These are phyloP conservation scores for Philypnodon macrostomus DNA, from an alignment of 2,797 vertebrate species.

Conservation along the genomic window DNA sequence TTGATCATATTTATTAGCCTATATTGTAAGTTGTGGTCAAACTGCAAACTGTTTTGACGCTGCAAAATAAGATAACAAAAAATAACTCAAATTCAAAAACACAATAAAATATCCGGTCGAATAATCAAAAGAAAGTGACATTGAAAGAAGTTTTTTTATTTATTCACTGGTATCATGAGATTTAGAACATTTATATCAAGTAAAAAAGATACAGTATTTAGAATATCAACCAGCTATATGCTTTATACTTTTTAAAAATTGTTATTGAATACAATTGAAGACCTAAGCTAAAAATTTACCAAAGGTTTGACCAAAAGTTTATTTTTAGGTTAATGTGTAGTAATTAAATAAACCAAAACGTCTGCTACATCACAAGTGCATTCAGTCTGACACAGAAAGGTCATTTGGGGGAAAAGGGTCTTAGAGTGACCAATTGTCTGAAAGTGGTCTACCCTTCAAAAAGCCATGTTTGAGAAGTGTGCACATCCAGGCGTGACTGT, in stretches of 20 bases:
- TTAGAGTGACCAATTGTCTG: constrained; percentile 1
- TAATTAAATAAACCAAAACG: constrained; percentile 28
- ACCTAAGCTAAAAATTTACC: constrained; percentile 19
- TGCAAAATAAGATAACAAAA: no score
- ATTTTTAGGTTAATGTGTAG: constrained; percentile 49
- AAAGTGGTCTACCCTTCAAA: constrained; percentile 12
- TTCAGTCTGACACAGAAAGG: constrained; percentile 9
- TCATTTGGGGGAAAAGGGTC: constrained; percentile 3
- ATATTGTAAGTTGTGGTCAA: no score
- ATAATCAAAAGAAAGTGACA: no score
- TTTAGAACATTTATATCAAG: no score
- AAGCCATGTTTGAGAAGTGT: constrained; percentile 53
- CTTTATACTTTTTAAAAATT: not conserved
- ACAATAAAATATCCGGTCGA: no score
- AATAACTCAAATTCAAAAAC: no score
- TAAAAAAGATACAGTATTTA: no score
- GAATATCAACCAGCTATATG: no score
- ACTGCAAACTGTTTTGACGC: no score
- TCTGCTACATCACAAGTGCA: constrained; percentile 1
- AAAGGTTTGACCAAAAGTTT: constrained; percentile 26
- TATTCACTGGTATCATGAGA: no score
- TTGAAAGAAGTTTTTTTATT: no score
- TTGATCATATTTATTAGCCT: no score
- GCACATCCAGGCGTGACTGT: constrained; percentile 63
- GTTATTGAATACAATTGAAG: not conserved